Conservation (phyloP, 2,113 vertebrate genomes). For the Thalassoma bifasciatum region DNA sequence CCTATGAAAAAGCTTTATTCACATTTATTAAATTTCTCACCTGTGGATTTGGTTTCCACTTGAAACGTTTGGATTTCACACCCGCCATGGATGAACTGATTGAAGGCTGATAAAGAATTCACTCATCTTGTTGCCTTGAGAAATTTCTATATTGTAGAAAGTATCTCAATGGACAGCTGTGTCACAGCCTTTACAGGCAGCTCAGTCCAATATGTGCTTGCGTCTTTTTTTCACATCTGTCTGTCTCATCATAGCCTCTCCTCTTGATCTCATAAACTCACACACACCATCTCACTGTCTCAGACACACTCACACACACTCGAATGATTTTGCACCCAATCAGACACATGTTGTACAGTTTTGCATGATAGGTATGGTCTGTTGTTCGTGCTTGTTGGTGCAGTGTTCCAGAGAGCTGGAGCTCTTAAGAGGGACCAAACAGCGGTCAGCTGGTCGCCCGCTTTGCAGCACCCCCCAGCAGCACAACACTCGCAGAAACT, state of each 20-base stretch:
- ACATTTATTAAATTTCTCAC: slow-evolving; percentile 59
- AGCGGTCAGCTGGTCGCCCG: slow-evolving; percentile 80
- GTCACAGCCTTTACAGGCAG: neutral
- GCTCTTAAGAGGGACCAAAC: slow-evolving; percentile 88
- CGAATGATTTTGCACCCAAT: slow-evolving; percentile 43
- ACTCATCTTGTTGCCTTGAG: slow-evolving; percentile 54
- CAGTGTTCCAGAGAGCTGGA: slow-evolving; percentile 91
- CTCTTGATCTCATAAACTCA: slow-evolving; percentile 13
- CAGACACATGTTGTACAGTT: slow-evolving; percentile 91
- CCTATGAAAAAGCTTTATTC: slow-evolving; percentile 60
- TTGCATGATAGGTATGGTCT: slow-evolving; percentile 85
- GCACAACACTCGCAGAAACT: slow-evolving; percentile 90
- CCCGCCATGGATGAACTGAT: slow-evolving; percentile 26
- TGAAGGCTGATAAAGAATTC: slow-evolving; percentile 57
- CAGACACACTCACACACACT: slow-evolving; percentile 12
- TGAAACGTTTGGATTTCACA: slow-evolving; percentile 31
- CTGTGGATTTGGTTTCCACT: slow-evolving; percentile 25
- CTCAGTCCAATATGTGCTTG: slow-evolving; percentile 26
- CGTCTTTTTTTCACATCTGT: slow-evolving; percentile 16
- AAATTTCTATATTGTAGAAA: slow-evolving; percentile 20
- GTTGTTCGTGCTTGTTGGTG: slow-evolving; percentile 84
- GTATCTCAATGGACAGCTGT: slow-evolving; percentile 28
- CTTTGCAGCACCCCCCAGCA: slow-evolving; percentile 84
- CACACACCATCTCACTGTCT: neutral
- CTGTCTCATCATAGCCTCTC: slow-evolving; percentile 14